A percentile compares a stretch with the other conserved stretches of the same genome.
phyloP scores from a whole-genome alignment of 2,797 vertebrate species.

The Pampus argenteus region DNA sequence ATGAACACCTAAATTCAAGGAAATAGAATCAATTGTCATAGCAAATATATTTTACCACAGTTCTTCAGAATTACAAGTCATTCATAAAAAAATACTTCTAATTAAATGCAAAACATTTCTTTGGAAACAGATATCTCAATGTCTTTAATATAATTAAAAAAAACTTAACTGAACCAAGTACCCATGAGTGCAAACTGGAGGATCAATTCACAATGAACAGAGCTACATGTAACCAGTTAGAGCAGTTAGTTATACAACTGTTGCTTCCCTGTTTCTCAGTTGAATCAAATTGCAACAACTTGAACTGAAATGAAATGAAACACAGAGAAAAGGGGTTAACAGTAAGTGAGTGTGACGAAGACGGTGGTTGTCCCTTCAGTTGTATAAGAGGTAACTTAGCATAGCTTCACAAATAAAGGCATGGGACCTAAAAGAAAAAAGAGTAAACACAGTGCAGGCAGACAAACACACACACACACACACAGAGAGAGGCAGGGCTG shows the following conservation, averaged over 20 bases:
- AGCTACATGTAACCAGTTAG: background rate
- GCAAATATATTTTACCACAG: no score
- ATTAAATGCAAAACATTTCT: background rate
- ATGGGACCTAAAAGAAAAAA: background rate
- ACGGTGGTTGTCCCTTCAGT: background rate
- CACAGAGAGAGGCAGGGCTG: background rate
- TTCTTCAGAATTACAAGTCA: background rate
- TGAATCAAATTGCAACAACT: background rate
- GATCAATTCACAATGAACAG: background rate
- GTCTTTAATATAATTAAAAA: background rate
- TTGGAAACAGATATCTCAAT: background rate
- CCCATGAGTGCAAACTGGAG: background rate
- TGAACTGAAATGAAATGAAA: background rate
- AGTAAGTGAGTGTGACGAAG: background rate
- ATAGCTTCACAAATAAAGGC: background rate
- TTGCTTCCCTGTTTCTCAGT: background rate
- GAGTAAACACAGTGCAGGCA: background rate
- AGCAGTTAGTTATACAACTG: no score
- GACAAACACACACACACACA: background rate
- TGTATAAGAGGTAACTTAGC: no score
- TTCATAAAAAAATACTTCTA: background rate
- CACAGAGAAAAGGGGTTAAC: background rate
- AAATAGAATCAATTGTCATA: no score
- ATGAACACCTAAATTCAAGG: conserved; percentile 4
- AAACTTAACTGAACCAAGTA: background rate